Conservation (phyloP, 2,113 vertebrate species). For the Otis tarda region DNA sequence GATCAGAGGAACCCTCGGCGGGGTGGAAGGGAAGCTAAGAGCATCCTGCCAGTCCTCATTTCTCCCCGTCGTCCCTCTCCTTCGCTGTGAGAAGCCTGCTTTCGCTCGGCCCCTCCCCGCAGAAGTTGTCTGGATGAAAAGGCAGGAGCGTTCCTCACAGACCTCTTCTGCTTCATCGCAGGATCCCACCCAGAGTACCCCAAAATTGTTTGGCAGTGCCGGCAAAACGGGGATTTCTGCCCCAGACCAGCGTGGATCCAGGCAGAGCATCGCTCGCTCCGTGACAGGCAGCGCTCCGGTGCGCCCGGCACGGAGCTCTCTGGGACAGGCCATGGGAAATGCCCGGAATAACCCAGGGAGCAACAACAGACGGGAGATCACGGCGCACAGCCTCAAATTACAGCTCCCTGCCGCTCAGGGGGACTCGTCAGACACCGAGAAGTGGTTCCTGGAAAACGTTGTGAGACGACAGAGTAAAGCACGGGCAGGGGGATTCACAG, state of each 20-base stretch:
- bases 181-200: background rate
- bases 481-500: background rate
- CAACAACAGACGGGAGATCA: accelerated
- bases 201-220: accelerated
- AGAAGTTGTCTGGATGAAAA: background rate
- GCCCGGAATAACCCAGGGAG: background rate
- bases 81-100: background rate
- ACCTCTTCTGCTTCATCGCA: background rate
- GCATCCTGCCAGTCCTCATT: background rate
- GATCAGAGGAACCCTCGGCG: background rate
- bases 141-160: accelerated
- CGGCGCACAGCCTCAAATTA: background rate
- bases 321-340: background rate
- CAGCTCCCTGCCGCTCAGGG: accelerated
- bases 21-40: background rate
- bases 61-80: background rate
- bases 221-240: background rate
- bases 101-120: background rate
- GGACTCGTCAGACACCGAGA: too few relatives aligned
- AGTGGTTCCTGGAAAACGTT: background rate
- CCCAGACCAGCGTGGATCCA: accelerated
- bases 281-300: background rate
- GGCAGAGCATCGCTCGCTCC: background rate
- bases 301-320: accelerated
- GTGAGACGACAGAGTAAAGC: accelerated